Conservation (phyloP, 2,888 invertebrate genomes). For the Lumbricus terrestris region DNA sequence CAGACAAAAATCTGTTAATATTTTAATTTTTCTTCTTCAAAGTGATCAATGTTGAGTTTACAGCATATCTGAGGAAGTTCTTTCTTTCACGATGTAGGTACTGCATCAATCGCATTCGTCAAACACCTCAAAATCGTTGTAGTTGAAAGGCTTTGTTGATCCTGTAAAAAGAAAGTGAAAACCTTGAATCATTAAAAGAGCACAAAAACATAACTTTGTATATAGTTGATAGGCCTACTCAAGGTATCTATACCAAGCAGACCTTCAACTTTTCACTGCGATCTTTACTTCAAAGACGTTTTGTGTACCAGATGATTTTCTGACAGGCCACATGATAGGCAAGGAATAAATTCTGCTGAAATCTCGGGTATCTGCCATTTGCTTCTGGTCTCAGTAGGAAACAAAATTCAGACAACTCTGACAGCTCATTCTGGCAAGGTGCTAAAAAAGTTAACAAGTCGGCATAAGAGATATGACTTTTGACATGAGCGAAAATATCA, state of each 20-base stretch:
- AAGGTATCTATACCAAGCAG: background rate
- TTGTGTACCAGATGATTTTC: background rate
- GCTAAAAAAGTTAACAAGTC: background rate
- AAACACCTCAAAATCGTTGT: slow-evolving; percentile 6
- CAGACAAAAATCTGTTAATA: background rate
- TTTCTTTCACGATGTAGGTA: background rate
- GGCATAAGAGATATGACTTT: background rate
- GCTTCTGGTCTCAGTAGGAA: background rate
- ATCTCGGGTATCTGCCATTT: background rate
- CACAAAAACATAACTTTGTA: background rate
- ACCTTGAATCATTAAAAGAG: no score
- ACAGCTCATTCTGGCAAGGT: background rate
- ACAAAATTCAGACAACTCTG: background rate
- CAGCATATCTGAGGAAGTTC: background rate
- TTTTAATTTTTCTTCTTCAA: background rate
- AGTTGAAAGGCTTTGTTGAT: slow-evolving; percentile 6
- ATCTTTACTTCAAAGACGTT: background rate
- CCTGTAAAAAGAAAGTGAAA: background rate
- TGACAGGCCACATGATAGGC: background rate
- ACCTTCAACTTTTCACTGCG: background rate
- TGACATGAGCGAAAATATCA: background rate
- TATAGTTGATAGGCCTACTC: background rate
- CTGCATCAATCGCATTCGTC: slow-evolving; percentile 5
- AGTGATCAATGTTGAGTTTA: background rate
- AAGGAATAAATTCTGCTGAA: background rate